Evolutionary conservation across 2,113 vertebrate species (phyloP).

Genomic region (Lampris incognitus): DNA sequence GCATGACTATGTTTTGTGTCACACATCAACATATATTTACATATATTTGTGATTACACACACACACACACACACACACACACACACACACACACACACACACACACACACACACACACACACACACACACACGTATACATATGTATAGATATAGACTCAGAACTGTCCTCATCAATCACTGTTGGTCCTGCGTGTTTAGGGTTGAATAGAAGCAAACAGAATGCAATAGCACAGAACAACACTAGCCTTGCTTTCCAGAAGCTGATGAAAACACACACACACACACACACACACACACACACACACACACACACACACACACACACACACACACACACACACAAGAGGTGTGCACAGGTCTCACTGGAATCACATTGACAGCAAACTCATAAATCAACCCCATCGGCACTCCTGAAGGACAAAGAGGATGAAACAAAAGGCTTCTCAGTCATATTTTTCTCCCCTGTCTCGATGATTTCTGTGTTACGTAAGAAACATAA

Average conservation of each 20-base stretch:
- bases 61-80: neutral
- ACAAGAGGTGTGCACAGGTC: neutral
- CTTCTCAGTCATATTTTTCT: slow-evolving; percentile 51
- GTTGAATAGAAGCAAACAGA: slow-evolving; percentile 17
- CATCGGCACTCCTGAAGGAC: slow-evolving; percentile 67
- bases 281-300: slow-evolving; percentile 24
- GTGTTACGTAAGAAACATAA: slow-evolving; percentile 61
- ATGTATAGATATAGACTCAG: neutral
- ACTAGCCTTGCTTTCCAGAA: slow-evolving; percentile 31
- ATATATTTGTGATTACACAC: too few species aligned
- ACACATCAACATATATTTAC: too few species aligned
- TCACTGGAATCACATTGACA: slow-evolving; percentile 9
- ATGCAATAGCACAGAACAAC: neutral
- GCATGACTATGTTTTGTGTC: too few species aligned
- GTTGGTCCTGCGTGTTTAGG: slow-evolving; percentile 36
- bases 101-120: neutral
- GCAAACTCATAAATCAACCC: slow-evolving; percentile 66
- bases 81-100: neutral
- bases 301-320: slow-evolving; percentile 9
- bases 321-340: slow-evolving; percentile 5
- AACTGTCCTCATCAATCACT: slow-evolving; percentile 46
- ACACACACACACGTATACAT: neutral
- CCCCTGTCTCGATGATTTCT: slow-evolving; percentile 45
- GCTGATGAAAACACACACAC: slow-evolving; percentile 21
- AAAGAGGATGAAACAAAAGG: slow-evolving; percentile 66